A percentile compares a stretch with the other conserved stretches of the same genome.
phyloP scores from a whole-genome alignment of 2,113 vertebrate species.

The Typhlomys cinereus region DNA sequence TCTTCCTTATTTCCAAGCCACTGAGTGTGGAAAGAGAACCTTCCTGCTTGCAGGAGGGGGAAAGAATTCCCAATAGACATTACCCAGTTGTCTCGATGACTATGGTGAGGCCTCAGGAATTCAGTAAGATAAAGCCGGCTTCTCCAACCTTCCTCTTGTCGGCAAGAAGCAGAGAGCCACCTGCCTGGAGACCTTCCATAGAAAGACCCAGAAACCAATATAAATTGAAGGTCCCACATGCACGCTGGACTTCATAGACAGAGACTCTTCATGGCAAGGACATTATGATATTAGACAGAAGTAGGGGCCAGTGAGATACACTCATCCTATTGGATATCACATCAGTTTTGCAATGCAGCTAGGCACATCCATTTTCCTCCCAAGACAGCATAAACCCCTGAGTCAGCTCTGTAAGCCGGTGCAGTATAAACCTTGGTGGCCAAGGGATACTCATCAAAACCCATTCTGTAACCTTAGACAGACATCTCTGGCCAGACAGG shows the following conservation, averaged over 20 bases:
- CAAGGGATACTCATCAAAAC: no score
- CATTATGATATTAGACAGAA: background rate
- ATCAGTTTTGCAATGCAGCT: background rate
- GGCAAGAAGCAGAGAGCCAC: background rate
- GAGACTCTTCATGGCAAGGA: background rate
- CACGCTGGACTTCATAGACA: no score
- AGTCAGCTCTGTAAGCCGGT: no score
- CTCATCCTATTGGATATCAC: background rate
- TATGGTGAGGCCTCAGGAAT: no score
- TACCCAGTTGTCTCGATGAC: no score
- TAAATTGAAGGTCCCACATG: background rate
- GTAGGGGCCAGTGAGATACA: background rate
- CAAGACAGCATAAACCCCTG: background rate
- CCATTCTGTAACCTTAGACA: no score
- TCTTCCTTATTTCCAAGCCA: background rate
- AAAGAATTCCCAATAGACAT: no score
- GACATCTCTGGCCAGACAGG: no score
- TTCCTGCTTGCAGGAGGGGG: background rate
- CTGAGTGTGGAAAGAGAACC: background rate
- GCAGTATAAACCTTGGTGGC: no score
- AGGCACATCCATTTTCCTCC: background rate
- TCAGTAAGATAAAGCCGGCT: background rate
- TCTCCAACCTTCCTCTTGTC: background rate
- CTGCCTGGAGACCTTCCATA: no score
- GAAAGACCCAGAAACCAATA: background rate